A percentile compares a stretch with the other conserved stretches of the same genome.
These are phyloP conservation scores for Madoqua kirkii DNA, from an alignment of 2,113 vertebrate species.

Conservation along the genomic window DNA sequence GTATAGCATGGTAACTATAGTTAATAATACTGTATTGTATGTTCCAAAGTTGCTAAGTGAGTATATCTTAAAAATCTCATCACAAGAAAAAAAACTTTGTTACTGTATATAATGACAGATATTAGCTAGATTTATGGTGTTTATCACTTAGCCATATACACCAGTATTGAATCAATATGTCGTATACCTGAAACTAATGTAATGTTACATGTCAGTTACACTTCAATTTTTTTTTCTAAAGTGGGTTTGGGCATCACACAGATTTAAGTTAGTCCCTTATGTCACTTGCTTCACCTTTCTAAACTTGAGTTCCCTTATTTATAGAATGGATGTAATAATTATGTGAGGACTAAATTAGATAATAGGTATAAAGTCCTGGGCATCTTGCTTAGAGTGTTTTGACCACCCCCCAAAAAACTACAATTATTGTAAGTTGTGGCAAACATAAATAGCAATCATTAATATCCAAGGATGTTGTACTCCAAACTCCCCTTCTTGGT, in stretches of 20 bases:
- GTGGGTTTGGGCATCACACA: background rate
- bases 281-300: background rate
- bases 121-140: background rate
- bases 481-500: background rate
- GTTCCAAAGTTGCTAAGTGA: background rate
- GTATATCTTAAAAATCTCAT: background rate
- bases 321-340: background rate
- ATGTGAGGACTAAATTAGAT: background rate
- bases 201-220: background rate
- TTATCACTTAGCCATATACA: background rate
- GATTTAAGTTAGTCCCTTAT: background rate
- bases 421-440: background rate
- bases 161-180: background rate
- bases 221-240: background rate
- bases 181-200: background rate
- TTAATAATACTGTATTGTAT: background rate
- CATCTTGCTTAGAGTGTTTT: background rate
- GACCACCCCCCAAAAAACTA: background rate
- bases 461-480: background rate
- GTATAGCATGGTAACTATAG: background rate
- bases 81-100: background rate
- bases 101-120: background rate
- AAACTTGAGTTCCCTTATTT: background rate
- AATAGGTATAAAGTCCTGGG: background rate
- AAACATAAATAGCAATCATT: background rate